These are phyloP conservation scores for Pogonocherus hispidulus DNA, from an alignment of 2,888 invertebrate genomes.

Conservation along the genomic window DNA sequence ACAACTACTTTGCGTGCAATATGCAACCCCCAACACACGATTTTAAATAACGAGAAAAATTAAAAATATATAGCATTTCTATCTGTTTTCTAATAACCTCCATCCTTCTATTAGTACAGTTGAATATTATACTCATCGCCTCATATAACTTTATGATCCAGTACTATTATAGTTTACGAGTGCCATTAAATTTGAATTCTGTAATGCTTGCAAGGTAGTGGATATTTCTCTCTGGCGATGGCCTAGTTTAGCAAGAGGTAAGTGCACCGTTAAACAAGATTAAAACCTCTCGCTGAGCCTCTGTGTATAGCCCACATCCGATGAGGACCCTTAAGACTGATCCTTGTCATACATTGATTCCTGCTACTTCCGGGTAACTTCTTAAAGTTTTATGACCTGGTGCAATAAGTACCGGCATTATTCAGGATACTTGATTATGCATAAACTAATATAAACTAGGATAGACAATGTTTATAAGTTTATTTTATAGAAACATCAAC, in stretches of 20 bases:
- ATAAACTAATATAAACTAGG: too few species aligned
- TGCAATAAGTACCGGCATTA: not conserved
- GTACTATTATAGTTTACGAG: slow-evolving; percentile 12
- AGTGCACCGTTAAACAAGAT: slow-evolving; percentile 61
- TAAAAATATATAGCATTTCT: too few species aligned
- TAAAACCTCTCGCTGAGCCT: slow-evolving; percentile 56
- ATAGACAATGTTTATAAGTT: too few species aligned
- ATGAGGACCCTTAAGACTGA: slow-evolving; percentile 29
- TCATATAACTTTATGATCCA: slow-evolving; percentile 9
- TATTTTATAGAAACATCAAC: too few species aligned
- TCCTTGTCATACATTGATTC: slow-evolving; percentile 26
- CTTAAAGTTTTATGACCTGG: not conserved
- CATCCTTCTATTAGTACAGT: not conserved
- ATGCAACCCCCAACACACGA: too few species aligned
- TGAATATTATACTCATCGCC: slow-evolving; percentile 3
- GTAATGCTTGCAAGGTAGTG: slow-evolving; percentile 20
- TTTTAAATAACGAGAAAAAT: too few species aligned
- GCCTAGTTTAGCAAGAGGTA: slow-evolving; percentile 51
- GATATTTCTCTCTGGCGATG: slow-evolving; percentile 36
- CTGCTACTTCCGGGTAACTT: slow-evolving; percentile 2
- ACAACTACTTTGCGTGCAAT: too few species aligned
- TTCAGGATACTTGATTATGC: not conserved
- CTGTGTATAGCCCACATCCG: slow-evolving; percentile 19
- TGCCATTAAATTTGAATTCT: slow-evolving; percentile 22
- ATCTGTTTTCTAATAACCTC: not conserved